These are phyloP conservation scores for Synanthedon andrenaeformis DNA, from an alignment of 2,888 invertebrate species.

Conservation along the genomic window DNA sequence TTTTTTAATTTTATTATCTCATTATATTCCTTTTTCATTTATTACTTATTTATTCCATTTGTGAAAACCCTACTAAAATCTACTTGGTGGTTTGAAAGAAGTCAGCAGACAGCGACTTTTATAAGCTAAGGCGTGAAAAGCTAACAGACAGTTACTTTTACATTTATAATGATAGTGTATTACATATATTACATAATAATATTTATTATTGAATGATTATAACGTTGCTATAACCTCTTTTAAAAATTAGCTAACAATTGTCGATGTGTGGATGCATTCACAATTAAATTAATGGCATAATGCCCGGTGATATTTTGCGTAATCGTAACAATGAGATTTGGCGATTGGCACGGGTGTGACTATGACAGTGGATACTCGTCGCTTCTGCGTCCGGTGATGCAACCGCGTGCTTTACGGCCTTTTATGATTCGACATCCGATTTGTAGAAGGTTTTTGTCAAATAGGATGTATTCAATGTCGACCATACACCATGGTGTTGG, in stretches of 20 bases:
- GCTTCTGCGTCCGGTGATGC: conserved; percentile 40
- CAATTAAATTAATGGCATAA: not conserved
- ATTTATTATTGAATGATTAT: too few species aligned
- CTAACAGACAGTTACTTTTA: too few species aligned
- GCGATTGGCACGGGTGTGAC: conserved; percentile 16
- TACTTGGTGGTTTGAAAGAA: too few species aligned
- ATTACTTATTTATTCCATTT: too few species aligned
- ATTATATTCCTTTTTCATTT: too few species aligned
- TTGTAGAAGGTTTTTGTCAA: conserved; percentile 21
- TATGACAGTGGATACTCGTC: conserved; percentile 17
- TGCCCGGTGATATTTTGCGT: conserved; percentile 20
- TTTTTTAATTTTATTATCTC: too few species aligned
- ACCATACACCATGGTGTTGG: conserved; percentile 6
- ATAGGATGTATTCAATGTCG: conserved; percentile 32
- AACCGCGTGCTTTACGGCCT: conserved; percentile 22
- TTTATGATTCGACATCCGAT: conserved; percentile 24
- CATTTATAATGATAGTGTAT: too few species aligned
- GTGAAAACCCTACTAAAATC: too few species aligned
- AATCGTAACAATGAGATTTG: conserved; percentile 37
- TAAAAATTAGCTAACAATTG: not conserved
- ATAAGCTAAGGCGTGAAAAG: too few species aligned
- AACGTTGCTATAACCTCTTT: not conserved
- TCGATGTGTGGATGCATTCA: not conserved
- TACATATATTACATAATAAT: too few species aligned
- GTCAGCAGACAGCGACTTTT: too few species aligned